Base-by-base conservation (phyloP, 1,140 invertebrate genomes). In the Pseudomyrmex concolor region DNA sequence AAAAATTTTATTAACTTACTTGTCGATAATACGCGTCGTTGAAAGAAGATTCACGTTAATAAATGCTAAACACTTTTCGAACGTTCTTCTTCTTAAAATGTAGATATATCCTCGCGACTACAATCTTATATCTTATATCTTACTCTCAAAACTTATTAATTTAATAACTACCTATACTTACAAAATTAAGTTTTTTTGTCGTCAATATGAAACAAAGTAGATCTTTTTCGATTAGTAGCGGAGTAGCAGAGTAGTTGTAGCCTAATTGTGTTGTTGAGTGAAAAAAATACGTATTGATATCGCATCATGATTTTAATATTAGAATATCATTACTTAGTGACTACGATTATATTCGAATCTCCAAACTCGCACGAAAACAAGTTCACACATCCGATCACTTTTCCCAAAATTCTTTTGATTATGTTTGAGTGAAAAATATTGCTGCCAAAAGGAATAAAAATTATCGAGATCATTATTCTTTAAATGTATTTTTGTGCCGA, bases 1-100 rank as follows among this genome's bases (percentile, higher is more conserved):
- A 67, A 71, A 15, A 78, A 17, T 70, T 43, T 25, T 50, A 70
- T 71, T 51, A 80, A 71, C 54, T 70, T 70, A 71, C 76, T 80
- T 51, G 76, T 60, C 13, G 43, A 64, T 13, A 43, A n/a, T 62
- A 77, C 51, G 34, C 43, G 54, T 43, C 54, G 19, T 80, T 80
- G 55, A 45, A 0, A 34, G 54, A 59, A 70, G 66, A 60, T 70
- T 78, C 64, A 22, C 51, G 15, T 68, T 70, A 71, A 25, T 80
- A 34, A 71, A 60, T 17, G 76, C 43, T 70, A 78, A 78, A 43
- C 76, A 59, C 19, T 71, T 80, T 80, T 48, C 7, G 22, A 70
- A 10, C 55, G 19, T 59, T 70, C 19, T 71, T 3, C 19, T 71
- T 34, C 43, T 80, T 57, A 55, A 78, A 57, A 45, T 77, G 17